Base-by-base conservation (phyloP, 2,113 vertebrate species). In the Phrynosoma blainvillii region DNA sequence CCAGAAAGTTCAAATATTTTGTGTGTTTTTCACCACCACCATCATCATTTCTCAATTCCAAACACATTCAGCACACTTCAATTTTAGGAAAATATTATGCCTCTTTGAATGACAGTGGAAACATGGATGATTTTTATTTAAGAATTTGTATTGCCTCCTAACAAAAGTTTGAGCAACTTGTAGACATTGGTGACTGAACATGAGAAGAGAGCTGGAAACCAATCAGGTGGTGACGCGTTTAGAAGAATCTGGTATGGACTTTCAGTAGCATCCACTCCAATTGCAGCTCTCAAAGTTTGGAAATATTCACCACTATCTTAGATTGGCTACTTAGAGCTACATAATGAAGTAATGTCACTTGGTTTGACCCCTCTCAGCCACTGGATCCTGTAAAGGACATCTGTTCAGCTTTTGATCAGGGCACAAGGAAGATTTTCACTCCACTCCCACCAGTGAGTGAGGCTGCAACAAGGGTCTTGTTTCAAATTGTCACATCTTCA, bases 31-130 rank as follows among this genome's bases (percentile, higher is more conserved):
- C 47, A 56, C 14, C 30, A 40, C 36, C 2, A 5, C 25, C 40
- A 30, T 1, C 2, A 73, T 1, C 11, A 73, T 14, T 13, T 20
- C 36, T 32, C 23, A 32, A 32, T 74, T 62, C 6, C 32, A 65
- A 42, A 32, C n/a, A 21, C 2, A 18, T 30, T 42, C n/a, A 40
- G n/a, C 25, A 62, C 42, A 25, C 65, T 93, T 91, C 70, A 65
- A 23, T 27, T 10, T 74, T 47, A 76, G 23, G 54, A 56, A 85
- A 75, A 6, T 76, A 30, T 23, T 75, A 56, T 62, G n/a, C 11
- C 20, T 42, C 36, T 74, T 47, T 75, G 66, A 32, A 85, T 62
- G 32, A 40, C 25, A 21, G 18, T 59, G 71, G 5, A 16, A 62
- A 76, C 5, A 9, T 2, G 14, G 62, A 62, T 4, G 40, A 62